Evolutionary conservation across 2,113 vertebrate genomes (phyloP), one percentile per base, ranked within the genome.

Genomic region (Cheirogaleus medius): DNA sequence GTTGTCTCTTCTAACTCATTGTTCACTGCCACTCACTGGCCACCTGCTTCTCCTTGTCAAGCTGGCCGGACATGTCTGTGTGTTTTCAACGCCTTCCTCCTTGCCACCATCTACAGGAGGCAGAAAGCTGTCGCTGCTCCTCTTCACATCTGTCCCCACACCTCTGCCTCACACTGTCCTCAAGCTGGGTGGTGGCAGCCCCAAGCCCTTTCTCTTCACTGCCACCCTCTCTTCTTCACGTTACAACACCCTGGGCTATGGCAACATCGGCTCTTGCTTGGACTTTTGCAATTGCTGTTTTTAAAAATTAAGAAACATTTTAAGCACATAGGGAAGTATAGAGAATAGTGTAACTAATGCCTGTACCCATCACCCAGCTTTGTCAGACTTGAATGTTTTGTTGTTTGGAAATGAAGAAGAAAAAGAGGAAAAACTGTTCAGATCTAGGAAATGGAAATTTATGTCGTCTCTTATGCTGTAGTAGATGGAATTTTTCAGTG

Each of bases 381-480:
- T 49, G 68, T 69, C 81, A 69, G 78, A 32, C 64, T 32, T 29
- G 52, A 37, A 21, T 71, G 73, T 85, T 54, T 89, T 42, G 14
- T 52, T 60, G 3, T 82, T 80, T 80, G 44, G 63, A 96, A 71
- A 56, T 64, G 29, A 63, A 85, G 47, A 37, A 56, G 52, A 27
- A 64, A 77, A 68, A 44, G 37, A 77, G 32, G 42, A 14, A 32
- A 60, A 58, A 68, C n/a, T 56, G 9, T 18, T 80, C 17, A 6
- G 29, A 37, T 64, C 17, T 29, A 63, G 4, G 21, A 63, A 44
- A 60, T 20, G 3, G 88, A 68, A 76, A 25, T 18, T 66, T 42
- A 12, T 2, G 4, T 64, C 6, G 0, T 10, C 29, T 47, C 74
- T 66, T 34, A 42, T 0, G 15, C 54, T 6, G n/a, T 18, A 7